Conservation (phyloP, 2,888 invertebrate genomes). For the Holacanthella duospinosa region DNA sequence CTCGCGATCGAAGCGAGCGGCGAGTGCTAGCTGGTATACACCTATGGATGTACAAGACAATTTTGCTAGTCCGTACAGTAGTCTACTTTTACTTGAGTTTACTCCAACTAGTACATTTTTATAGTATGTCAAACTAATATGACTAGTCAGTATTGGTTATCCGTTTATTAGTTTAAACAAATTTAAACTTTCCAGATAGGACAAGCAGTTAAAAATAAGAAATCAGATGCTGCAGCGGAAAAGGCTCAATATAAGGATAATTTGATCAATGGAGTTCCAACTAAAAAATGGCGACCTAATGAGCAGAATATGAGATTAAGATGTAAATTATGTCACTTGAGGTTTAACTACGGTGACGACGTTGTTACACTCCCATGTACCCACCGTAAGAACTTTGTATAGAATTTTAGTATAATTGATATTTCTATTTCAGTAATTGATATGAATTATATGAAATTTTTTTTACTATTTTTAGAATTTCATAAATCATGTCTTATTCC, state of each 20-base stretch:
- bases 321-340: background rate
- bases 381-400: background rate
- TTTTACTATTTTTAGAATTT: background rate
- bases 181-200: background rate
- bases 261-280: background rate
- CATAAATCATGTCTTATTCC: background rate
- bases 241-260: background rate
- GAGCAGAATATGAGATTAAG: background rate
- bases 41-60: too few species aligned
- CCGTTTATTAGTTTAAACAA: too few species aligned
- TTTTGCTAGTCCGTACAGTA: too few species aligned
- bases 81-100: too few species aligned
- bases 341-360: background rate
- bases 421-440: background rate
- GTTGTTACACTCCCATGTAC: background rate
- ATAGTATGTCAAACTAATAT: too few species aligned
- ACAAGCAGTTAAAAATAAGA: background rate
- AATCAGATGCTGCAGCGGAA: background rate
- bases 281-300: background rate
- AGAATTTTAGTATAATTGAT: background rate
- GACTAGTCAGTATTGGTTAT: too few species aligned
- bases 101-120: too few species aligned
- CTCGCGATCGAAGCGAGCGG: too few species aligned
- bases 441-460: background rate
- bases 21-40: too few species aligned